Evolutionary conservation across 1,140 invertebrate genomes (phyloP), one percentile per base, ranked within the genome.

Genomic region (Pseudomyrmex pallidus): DNA sequence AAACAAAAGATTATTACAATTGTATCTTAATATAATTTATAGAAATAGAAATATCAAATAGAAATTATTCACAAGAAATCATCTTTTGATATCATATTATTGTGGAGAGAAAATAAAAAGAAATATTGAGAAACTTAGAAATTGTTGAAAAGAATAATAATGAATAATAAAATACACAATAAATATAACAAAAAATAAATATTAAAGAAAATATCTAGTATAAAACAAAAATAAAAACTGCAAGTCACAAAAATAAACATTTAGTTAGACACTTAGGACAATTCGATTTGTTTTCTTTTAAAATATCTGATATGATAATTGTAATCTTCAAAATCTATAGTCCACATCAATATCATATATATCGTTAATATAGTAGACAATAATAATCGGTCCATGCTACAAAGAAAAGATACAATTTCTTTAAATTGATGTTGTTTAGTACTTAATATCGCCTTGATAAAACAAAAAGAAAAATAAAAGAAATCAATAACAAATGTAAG

Each of bases 311-410:
- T 83, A 63, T 95, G 95, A 90, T 95, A 95, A 54, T 88, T 82
- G 83, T 93, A 95, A 91, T 95, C 95, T 25, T 90, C 88, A 46
- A 91, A 85, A 89, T 95, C 95, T 22, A 95, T 94, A 56, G 90
- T 94, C 95, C 95, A 95, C 76, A 93, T 94, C 50, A 94, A 70
- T 50, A 92, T 86, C 95, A 95, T 95, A 44, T 95, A 95, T n/a
- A 92, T 13, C 12, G 94, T 94, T 12, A 95, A 89, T 78, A 95
- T 86, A 2, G 76, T 84, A 44, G 94, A 92, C 67, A 95, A 77
- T 72, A 95, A 83, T 17, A 95, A 82, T 87, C 95, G 90, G 86
- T 95, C 95, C 70, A 95, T 85, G 68, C 95, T 95, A 87, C 48
- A 95, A 94, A 84, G 80, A 85, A 89, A 86, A 61, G 72, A 74